Conservation (phyloP, 2,797 vertebrate species). For the Trachops cirrhosus region DNA sequence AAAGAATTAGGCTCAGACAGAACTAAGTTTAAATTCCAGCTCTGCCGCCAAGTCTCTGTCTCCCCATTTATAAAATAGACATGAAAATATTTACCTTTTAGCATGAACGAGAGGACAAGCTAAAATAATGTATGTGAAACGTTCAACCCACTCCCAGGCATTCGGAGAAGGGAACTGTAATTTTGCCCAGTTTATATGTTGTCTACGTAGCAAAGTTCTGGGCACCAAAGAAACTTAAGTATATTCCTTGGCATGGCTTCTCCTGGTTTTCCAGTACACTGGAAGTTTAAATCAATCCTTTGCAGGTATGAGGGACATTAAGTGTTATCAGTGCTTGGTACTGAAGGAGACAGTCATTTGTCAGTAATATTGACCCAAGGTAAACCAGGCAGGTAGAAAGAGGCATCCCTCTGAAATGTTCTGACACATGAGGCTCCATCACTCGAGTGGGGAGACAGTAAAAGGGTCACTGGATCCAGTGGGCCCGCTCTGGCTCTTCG, state of each 20-base stretch:
- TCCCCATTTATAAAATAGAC: background rate
- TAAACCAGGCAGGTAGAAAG: constrained; percentile 60
- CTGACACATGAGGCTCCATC: constrained; percentile 52
- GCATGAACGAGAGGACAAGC: background rate
- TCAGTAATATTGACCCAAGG: constrained; percentile 60
- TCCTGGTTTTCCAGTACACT: background rate
- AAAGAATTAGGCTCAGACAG: background rate
- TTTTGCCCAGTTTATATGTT: background rate
- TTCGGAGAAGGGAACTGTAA: background rate
- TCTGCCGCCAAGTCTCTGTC: background rate
- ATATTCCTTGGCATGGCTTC: background rate
- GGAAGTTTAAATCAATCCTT: constrained; percentile 51
- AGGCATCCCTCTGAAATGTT: constrained; percentile 55
- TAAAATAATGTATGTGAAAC: background rate
- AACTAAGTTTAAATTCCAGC: background rate
- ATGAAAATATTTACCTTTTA: background rate
- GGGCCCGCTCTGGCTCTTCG: background rate
- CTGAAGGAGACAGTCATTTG: constrained; percentile 70
- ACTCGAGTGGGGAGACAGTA: constrained; percentile 41
- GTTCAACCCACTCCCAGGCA: background rate
- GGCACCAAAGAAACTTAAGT: background rate
- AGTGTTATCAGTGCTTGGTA: constrained; percentile 4
- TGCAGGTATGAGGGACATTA: constrained; percentile 9
- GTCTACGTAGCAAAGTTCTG: background rate
- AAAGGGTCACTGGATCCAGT: constrained; percentile 39